A percentile compares a stretch with the other conserved stretches of the same genome.
phyloP scores from a whole-genome alignment of 2,797 vertebrate genomes.

The Erpetoichthys calabaricus region DNA sequence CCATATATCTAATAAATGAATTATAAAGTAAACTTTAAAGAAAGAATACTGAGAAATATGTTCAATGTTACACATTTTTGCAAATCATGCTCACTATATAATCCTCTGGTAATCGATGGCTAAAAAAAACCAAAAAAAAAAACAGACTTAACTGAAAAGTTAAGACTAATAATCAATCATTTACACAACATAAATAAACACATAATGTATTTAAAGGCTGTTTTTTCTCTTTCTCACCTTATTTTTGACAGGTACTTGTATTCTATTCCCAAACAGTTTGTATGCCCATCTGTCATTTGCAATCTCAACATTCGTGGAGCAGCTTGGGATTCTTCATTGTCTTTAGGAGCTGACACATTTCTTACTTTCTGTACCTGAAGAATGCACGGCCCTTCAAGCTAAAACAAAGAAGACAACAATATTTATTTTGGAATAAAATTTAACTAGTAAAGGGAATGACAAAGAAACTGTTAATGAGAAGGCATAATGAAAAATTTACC shows the following conservation, averaged over 20 bases:
- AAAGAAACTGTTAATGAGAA: not conserved
- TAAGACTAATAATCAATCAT: not conserved
- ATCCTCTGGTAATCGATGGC: too few relatives aligned
- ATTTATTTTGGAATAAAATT: not conserved
- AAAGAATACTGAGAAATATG: too few relatives aligned
- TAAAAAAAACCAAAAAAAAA: too few relatives aligned
- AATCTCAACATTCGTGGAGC: constrained; percentile 88
- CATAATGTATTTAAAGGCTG: not conserved
- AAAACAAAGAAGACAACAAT: constrained; percentile 12
- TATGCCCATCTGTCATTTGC: constrained; percentile 94
- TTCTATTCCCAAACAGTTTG: constrained; percentile 77
- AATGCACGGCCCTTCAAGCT: constrained; percentile 90
- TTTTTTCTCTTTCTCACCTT: constrained; percentile 50
- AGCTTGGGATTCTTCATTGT: constrained; percentile 84
- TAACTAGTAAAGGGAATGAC: constrained; percentile 8
- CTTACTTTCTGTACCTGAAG: constrained; percentile 93
- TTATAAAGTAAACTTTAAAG: too few relatives aligned
- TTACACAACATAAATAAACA: not conserved
- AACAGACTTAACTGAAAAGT: constrained; percentile 34
- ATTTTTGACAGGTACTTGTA: constrained; percentile 81
- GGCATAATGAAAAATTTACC: constrained; percentile 13
- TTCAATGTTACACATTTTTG: too few relatives aligned
- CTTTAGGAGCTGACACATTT: constrained; percentile 84
- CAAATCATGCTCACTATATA: too few relatives aligned
- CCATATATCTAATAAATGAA: too few relatives aligned